Evolutionary conservation across 2,797 vertebrate genomes (phyloP), one percentile per base, ranked within the genome.

Genomic region (Anniella stebbinsi): DNA sequence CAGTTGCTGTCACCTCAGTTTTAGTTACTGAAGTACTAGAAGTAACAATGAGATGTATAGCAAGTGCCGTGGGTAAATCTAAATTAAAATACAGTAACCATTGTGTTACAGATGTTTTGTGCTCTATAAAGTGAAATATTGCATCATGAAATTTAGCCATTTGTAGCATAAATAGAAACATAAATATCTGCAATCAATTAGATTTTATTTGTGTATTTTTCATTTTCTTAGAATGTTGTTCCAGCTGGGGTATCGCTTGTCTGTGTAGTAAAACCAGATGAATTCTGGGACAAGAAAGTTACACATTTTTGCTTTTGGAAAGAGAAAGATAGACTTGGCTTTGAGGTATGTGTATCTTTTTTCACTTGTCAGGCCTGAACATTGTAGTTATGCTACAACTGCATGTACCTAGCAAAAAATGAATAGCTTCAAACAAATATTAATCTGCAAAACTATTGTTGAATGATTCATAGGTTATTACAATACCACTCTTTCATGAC

Each of bases 231-330:
- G 99, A 99, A 99, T 10, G 99, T 99, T 95, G 99, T 99, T 96
- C 99, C 99, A 48, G 98, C 99, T 1, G 99, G 99, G 92, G 99
- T 99, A 86, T 99, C 99, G 23, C 97, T 99, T 95, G 99, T 99
- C 93, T 99, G 99, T 91, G 99, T 99, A 93, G 99, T 99, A 95
- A 99, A 99, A 94, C 99, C 99, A 13, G 99, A 99, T 97, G 99
- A 99, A 96, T 99, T 99, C 95, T 99, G 99, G 99, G 99, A 99
- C 96, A 99, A 99, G 97, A 99, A 99, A 96, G 99, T 99, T 94
- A 99, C 99, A 0, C 99, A 99, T 95, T 99, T 99, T 96, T 99
- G 99, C 95, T 99, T 99, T 97, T 99, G 99, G 99, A 99, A 99
- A 97, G 99, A 99, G 95, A 99, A 99, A 84, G 99, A 99, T 96